Evolutionary conservation across 2,113 vertebrate species (phyloP), one percentile per base, ranked within the genome.

Genomic region (Coturnix japonica): DNA sequence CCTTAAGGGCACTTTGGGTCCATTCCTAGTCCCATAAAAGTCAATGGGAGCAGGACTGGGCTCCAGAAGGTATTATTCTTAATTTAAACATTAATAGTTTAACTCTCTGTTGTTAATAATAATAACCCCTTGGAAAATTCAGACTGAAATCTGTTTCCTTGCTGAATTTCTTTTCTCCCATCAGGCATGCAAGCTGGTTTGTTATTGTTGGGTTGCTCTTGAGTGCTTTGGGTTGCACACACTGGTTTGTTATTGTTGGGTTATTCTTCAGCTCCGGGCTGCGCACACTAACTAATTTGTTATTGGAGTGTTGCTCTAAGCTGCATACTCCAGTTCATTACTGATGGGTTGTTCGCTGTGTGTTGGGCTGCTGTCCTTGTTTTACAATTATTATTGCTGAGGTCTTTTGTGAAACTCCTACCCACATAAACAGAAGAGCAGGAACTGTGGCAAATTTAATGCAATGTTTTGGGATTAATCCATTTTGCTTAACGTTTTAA

Each of bases 171-270:
- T 96, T 89, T 69, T 92, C 94, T 95, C 93, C 94, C 91, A 83
- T 75, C 91, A 94, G 87, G 78, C 94, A 65, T 78, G 31, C 95
- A 83, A 88, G 77, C 91, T 67, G 89, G 94, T 95, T 96, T 96
- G 94, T 96, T 96, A 90, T 96, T 96, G 91, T 96, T 96, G 95
- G 96, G 96, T 85, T 77, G 87, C 94, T 96, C 72, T 13, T 2
- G 84, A 92, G 95, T 67, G 95, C 87, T 86, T 64, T 92, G 94
- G 91, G 94, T 92, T 95, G 94, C 94, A 79, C 96, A 85, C 89
- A 87, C 89, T 93, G 96, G 87, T 96, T 96, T 96, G 95, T 96
- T 96, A 95, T 96, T 96, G 94, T 96, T 96, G 96, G 96, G 95
- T 57, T 77, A 94, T 87, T 90, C 92, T 94, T 91, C 19, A 1